A percentile compares a stretch with the other conserved stretches of the same genome.
Conservation (phyloP, 2,797 vertebrate genomes). For the Falco concolor region DNA sequence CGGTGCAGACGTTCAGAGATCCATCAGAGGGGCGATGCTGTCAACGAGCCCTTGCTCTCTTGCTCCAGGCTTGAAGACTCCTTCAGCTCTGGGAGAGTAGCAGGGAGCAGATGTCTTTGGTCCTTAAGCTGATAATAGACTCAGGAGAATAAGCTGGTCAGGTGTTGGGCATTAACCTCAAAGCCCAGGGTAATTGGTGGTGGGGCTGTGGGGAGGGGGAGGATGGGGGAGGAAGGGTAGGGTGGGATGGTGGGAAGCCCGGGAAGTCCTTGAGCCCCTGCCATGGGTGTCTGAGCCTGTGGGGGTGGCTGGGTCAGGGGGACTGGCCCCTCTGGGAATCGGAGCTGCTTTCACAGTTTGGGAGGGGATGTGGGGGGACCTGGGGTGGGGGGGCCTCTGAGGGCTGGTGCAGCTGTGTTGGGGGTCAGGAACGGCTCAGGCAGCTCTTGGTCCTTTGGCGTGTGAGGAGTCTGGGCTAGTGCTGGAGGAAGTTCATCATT, state of each 20-base stretch:
- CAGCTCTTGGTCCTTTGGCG: background rate
- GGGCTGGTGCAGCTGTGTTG: accelerated
- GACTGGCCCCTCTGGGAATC: background rate
- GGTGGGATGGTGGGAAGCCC: background rate
- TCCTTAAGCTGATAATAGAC: constrained; percentile 72
- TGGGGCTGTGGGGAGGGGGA: background rate
- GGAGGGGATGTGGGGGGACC: background rate
- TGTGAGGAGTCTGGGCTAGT: background rate
- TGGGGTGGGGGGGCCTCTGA: accelerated
- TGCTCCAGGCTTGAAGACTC: background rate
- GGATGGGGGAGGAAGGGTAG: background rate
- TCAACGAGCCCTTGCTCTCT: background rate
- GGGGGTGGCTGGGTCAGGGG: background rate
- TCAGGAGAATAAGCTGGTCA: constrained; percentile 60
- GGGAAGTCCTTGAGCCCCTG: background rate
- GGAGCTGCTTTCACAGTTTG: background rate
- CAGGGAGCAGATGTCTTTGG: constrained; percentile 48
- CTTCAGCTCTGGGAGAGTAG: background rate
- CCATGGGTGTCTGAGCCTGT: background rate
- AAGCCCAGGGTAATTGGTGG: background rate
- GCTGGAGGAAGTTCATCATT: background rate
- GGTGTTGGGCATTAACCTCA: constrained; percentile 47
- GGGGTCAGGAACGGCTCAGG: background rate
- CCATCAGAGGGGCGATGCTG: background rate
- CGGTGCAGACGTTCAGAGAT: background rate